Base-by-base conservation (phyloP, 2,113 vertebrate species). In the Manacus vitellinus region DNA sequence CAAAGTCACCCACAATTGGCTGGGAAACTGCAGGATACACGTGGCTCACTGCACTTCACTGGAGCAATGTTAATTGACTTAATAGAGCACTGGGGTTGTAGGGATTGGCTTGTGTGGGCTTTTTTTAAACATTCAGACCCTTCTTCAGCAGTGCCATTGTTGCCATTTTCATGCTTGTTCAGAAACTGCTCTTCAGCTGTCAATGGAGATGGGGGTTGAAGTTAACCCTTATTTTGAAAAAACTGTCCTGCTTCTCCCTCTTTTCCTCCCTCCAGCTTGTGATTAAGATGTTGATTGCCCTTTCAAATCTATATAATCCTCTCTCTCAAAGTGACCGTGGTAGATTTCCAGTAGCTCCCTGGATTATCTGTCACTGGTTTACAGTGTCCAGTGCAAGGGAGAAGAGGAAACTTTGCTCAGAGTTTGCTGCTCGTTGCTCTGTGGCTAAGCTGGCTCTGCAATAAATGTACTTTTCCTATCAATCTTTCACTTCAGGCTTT, bases 31-130 rank as follows among this genome's bases (percentile, higher is more conserved):
- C 55, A 46, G 82, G 84, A 27, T 17, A 6, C 30, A 3, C 12
- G 62, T 0, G 4, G 58, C 68, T 85, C 24, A 1, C 21, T 63
- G 62, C 39, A 21, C 76, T 77, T 73, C 79, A 31, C 18, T 89
- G 93, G 47, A 94, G 90, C 85, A 11, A 5, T 14, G 78, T 77
- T 95, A 93, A 96, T 93, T 87, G 70, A 63, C 70, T 87, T 86
- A 91, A 83, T 15, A 21, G 67, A 81, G 75, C 65, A 27, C 56
- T 4, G 33, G 46, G 23, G 9, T n/a, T 70, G 33, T 1, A 28
- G 54, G 79, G 70, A 27, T 62, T 84, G 55, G 16, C 0, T 44
- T 73, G 37, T 79, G 68, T 15, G 70, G 31, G 14, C 18, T 61
- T 51, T 85, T 58, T 75, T 75, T 4, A 5, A 61, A 7, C 46